These are phyloP conservation scores for Catamblyrhynchus diadema DNA, from an alignment of 2,797 vertebrate genomes.

Conservation along the genomic window DNA sequence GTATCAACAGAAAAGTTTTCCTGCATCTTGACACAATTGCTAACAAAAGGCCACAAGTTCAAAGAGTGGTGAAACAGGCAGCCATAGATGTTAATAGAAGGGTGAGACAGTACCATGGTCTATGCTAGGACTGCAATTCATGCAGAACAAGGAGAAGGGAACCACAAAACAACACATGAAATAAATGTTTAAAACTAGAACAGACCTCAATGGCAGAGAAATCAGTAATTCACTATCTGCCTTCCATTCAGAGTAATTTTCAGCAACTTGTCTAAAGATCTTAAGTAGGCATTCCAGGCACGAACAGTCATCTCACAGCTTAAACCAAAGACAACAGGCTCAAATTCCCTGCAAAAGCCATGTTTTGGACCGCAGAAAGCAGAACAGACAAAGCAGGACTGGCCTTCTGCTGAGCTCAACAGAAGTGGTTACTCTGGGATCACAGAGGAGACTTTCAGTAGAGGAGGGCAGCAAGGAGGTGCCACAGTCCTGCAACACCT, in stretches of 20 bases:
- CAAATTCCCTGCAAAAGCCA: not conserved
- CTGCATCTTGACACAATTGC: not conserved
- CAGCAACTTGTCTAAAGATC: not conserved
- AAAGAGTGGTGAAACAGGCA: not conserved
- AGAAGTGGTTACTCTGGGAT: not conserved
- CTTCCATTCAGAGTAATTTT: not conserved
- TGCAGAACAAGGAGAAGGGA: not conserved
- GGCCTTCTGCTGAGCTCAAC: not conserved
- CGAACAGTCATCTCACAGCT: not conserved
- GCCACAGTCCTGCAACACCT: not conserved
- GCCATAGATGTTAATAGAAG: not conserved
- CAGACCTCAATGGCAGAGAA: not conserved
- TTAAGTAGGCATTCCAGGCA: not conserved
- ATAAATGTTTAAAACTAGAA: not conserved
- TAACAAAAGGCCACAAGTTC: not conserved
- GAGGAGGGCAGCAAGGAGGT: not conserved
- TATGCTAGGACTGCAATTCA: not conserved
- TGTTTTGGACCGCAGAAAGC: fast-evolving
- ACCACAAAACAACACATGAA: not conserved
- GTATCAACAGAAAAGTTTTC: not conserved
- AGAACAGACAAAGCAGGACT: not conserved
- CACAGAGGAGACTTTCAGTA: not conserved
- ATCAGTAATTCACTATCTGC: not conserved
- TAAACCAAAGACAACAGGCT: not conserved
- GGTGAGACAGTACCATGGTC: not conserved